Evolutionary conservation across 64 coral and sea anemone species (phyloP).

Genomic region (Dendronephthya gigantea): DNA sequence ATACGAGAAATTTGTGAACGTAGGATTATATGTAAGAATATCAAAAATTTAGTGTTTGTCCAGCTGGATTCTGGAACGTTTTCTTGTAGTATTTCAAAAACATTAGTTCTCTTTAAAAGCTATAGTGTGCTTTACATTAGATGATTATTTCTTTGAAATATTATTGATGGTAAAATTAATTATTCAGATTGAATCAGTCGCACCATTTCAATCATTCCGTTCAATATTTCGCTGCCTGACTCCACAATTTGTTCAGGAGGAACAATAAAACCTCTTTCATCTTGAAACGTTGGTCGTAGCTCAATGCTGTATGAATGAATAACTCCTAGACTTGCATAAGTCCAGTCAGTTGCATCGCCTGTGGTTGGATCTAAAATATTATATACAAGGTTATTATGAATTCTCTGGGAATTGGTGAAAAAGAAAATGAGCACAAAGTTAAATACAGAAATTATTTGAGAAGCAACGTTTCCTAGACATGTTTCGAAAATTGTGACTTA

Average conservation of each 20-base stretch:
- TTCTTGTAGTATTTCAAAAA: too few species aligned
- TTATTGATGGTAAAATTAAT: too few species aligned
- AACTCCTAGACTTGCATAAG: slow-evolving; percentile 58
- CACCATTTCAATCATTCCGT: slow-evolving; percentile 66
- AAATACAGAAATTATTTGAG: too few species aligned
- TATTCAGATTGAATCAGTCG: slow-evolving; percentile 62
- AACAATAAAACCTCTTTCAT: slow-evolving; percentile 47
- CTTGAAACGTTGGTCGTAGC: slow-evolving; percentile 37
- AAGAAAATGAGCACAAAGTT: background rate
- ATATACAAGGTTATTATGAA: background rate
- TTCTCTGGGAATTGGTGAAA: background rate
- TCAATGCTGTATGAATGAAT: slow-evolving; percentile 88
- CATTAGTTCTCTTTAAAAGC: background rate
- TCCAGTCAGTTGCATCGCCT: slow-evolving; percentile 94
- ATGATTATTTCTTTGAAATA: background rate
- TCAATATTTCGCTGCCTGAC: slow-evolving; percentile 68
- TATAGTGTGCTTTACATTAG: background rate
- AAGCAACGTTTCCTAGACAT: too few species aligned
- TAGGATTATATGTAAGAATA: too few species aligned
- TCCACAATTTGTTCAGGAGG: slow-evolving; percentile 58
- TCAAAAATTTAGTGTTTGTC: background rate
- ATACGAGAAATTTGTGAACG: too few species aligned
- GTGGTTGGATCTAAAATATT: slow-evolving; percentile 81
- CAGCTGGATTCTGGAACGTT: background rate
- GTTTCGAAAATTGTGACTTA: too few species aligned